phyloP scores from a whole-genome alignment of 2,113 vertebrate species.

The Upupa epops region DNA sequence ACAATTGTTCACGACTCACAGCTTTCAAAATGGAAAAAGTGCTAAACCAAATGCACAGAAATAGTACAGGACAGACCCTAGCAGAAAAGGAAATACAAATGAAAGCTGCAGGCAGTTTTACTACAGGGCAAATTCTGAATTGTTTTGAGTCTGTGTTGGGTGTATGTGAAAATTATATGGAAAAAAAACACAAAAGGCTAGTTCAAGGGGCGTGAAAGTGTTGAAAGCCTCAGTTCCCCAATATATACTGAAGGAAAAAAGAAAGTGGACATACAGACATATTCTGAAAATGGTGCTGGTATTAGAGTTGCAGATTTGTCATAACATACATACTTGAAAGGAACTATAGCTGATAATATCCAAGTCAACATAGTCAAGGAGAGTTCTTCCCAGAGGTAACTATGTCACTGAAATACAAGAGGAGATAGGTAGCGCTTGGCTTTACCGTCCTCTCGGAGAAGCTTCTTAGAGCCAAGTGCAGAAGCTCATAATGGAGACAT shows the following conservation, averaged over 20 bases:
- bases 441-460: background rate
- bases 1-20: background rate
- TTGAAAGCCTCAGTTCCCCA: background rate
- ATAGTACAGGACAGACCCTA: background rate
- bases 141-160: background rate
- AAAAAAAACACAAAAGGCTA: background rate
- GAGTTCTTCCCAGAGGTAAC: background rate
- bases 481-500: background rate
- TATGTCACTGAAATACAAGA: background rate
- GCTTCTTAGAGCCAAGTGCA: background rate
- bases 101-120: background rate
- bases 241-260: background rate
- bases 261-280: background rate
- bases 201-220: background rate
- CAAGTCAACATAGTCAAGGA: background rate
- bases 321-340: background rate
- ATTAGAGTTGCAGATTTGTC: background rate
- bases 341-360: background rate
- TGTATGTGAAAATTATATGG: background rate
- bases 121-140: background rate
- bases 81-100: background rate
- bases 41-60: background rate
- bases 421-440: background rate
- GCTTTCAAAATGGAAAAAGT: background rate
- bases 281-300: background rate